Evolutionary conservation across 2,888 invertebrate species (phyloP), one percentile per base, ranked within the genome.

Genomic region (Protonemura montana): DNA sequence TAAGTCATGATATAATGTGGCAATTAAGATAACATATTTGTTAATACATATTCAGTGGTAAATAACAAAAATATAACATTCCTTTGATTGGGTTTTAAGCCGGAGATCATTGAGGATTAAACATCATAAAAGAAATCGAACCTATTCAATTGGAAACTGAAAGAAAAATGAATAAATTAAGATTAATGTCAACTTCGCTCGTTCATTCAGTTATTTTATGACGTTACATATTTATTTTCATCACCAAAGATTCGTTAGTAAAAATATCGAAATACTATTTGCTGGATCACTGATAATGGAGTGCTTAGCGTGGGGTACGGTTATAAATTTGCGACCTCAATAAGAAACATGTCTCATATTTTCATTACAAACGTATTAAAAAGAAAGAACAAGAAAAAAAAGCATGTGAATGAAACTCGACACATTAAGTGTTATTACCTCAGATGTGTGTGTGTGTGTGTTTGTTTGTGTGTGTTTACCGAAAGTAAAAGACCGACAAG

Each of bases 401-500:
- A 59, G 21, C 59, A 59, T 59, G 59, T 59, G 13, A 59, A 35
- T 6, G 1, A 59, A 21, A 59, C 59, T 59, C 21, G 21, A 59
- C 59, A 59, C 59, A 16, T 59, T 59, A 7, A 10, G 59, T 59
- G 59, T 59, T 59, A 59, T 21, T 59, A 59, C 59, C 59, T 59
- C 59, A 59, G 59, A 13, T 13, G 41, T 59, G 59, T 59, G 2
- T 25, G 78, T 26, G 78, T 78, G n/a, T 28, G 78, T 78, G 27
- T 78, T 7, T 78, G 0, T 77, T 6, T 28, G 78, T 78, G 77
- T 10, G 27, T 78, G 29, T 78, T 78, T 28, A 78, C 16, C 16
- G 78, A 78, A 78, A 78, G 78, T 28, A 78, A 78, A 78, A 78
- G 78, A 28, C 26, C 78, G 26, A 59, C 59, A 59, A 59, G 59